Evolutionary conservation across 2,888 invertebrate species (phyloP), one percentile per base, ranked within the genome.

Genomic region (Pheosia tremula): DNA sequence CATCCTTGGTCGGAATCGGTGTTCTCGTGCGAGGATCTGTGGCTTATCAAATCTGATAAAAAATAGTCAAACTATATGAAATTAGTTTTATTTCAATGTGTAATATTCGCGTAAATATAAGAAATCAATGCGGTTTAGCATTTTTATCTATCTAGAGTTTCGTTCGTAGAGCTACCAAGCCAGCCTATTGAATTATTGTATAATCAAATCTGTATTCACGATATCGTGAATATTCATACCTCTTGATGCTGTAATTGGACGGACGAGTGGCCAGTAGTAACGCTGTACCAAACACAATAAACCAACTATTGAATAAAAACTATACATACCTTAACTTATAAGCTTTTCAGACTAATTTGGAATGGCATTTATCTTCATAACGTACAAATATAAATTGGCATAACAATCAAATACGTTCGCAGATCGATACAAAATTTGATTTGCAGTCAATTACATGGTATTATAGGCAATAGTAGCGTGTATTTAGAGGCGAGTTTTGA

Each of bases 161-260:
- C 8, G 41, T 41, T 62, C 55, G 37, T 56, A 58, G 55, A 58
- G 58, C 62, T 37, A 60, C 59, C 57, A 47, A 38, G 36, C 45
- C 65, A 38, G 59, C 58, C 67, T 68, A 79, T 79, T 74, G 79
- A 81, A 81, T 83, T 81, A 83, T 80, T 75, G 76, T 75, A 83
- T 86, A 87, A 87, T 87, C 85, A 84, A 85, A 81, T 88, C 80
- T 74, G 84, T 79, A 81, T 85, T 83, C 83, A 77, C 84, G 83
- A 82, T 83, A 78, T 69, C 79, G 80, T 86, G 86, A 88, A 89
- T 89, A 89, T 89, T 89, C 88, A 88, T 85, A 81, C 81, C 82
- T 82, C 85, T 88, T 84, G 81, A 83, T 73, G 80, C 79, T 76
- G 83, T 89, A 89, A 90, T 89, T 89, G 87, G 85, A 87, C 79